Base-by-base conservation (phyloP, 1,140 invertebrate genomes). In the Dolichoris vasculosae region DNA sequence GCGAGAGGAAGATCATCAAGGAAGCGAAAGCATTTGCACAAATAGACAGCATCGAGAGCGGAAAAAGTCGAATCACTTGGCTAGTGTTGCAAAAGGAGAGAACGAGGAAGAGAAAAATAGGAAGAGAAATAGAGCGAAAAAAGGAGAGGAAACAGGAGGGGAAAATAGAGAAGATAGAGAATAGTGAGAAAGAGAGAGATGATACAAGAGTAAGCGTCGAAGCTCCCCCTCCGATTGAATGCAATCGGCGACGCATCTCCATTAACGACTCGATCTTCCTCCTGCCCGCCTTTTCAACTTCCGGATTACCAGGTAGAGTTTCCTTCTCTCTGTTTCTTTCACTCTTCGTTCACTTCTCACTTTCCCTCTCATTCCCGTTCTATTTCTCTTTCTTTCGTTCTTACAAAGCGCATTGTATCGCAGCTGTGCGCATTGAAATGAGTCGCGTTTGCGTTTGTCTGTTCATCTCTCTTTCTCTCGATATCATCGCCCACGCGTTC, bases 191-290 rank as follows among this genome's bases (percentile, higher is more conserved):
- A 40, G 23, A 71, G 67, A 71, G 11, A 71, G 69, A 43, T 48
- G 43, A n/a, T 76, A 48, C 26, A 67, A 17, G 7, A 67, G 78
- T 46, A 73, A 75, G 81, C 38, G 30, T n/a, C 6, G 35, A 51
- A 59, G 48, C 40, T 46, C 26, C 23, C 23, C 63, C 35, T n/a
- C 17, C 67, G 77, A 85, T 82, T 85, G 79, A 85, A 85, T 77
- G 80, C 84, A 86, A 82, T 86, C 80, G 80, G 73, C 73, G 79
- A 78, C 73, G 84, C 80, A 86, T 75, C 84, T 86, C 84, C 84
- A 86, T 86, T 86, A 86, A 82, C 73, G 79, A 75, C 71, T 86
- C 80, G 80, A 78, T 59, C 84, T 67, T 75, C 67, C 76, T 63
- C 38, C 59, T 78, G 59, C n/a, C 40, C 26, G 2, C 51, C 82